Evolutionary conservation across 2,797 vertebrate species (phyloP), one percentile per base, ranked within the genome.

Genomic region (Galagoides demidoff): DNA sequence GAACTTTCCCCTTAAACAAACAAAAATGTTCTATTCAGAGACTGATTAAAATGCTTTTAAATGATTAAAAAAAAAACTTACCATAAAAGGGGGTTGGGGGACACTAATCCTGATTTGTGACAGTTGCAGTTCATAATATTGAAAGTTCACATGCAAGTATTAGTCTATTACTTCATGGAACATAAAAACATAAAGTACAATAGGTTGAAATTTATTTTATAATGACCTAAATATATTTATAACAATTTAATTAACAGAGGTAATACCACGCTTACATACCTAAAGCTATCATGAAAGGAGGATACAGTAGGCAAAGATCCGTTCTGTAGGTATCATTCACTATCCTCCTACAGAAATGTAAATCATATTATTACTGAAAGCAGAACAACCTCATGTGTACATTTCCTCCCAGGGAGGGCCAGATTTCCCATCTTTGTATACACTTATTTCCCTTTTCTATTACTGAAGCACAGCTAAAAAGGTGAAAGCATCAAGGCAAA

Each of bases 301-400:
- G 99, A 98, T 99, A 99, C 97, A 99, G 99, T 95, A 99, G 99
- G 98, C 99, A 99, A 96, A 99, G 99, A 98, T 99, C 99, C 86
- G 99, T 99, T 98, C 99, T 99, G 98, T 99, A 99, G 4, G 99
- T 99, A 98, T 99, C 99, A 90, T 99, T 99, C 98, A 99, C 99
- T 99, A 99, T 99, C 98, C 99, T 99, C 99, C 99, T 99, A 97
- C 59, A 97, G 85, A 98, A 98, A 98, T 90, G 97, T 78, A 98
- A 97, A 86, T 78, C 90, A 71, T 89, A 96, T 31, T 79, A 92
- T 97, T 96, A 97, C 61, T 91, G 34, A 94, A 81, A 95, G 74
- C 20, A 97, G 37, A 92, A 83, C 55, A 66, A 76, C 13, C 55
- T 89, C 17, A 81, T 74, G 8, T 85, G 57, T n/a, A 92, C 78